Conservation (phyloP, 2,797 vertebrate genomes). For the Enteromius radiatus region DNA sequence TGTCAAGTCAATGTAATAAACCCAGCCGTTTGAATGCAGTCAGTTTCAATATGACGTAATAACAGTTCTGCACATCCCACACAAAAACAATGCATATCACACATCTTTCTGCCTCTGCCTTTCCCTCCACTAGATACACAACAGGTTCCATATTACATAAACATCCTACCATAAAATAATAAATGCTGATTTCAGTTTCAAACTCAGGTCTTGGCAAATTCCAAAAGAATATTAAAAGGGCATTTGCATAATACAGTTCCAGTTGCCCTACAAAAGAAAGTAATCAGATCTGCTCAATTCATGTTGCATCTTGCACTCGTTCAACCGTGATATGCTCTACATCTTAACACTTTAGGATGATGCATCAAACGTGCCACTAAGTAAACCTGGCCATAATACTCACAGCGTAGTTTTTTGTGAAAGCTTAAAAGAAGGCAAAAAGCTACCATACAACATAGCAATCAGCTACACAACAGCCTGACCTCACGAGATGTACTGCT, state of each 20-base stretch:
- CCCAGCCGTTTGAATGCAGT: neutral
- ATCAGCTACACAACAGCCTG: conserved; percentile 9
- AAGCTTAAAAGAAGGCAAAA: conserved; percentile 10
- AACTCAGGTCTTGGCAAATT: neutral
- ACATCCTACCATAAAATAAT: neutral
- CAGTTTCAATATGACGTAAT: conserved; percentile 1
- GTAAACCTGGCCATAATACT: conserved; percentile 19
- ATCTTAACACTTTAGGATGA: neutral
- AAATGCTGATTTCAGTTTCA: neutral
- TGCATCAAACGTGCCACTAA: neutral
- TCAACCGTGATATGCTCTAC: neutral
- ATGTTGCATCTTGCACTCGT: conserved; percentile 2
- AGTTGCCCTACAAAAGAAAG: conserved; percentile 4
- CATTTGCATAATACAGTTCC: neutral
- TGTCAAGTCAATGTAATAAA: neutral
- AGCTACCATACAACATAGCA: neutral
- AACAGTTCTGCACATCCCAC: neutral
- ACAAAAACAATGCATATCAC: neutral
- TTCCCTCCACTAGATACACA: conserved; percentile 1
- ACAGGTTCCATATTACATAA: neutral
- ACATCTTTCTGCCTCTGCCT: neutral
- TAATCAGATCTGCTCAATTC: neutral
- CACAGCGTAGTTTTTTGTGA: neutral
- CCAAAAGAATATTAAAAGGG: neutral
- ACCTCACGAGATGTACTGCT: conserved; percentile 31